phyloP scores from a whole-genome alignment of 1,140 invertebrate genomes.

The Teleopsis dalmanni region DNA sequence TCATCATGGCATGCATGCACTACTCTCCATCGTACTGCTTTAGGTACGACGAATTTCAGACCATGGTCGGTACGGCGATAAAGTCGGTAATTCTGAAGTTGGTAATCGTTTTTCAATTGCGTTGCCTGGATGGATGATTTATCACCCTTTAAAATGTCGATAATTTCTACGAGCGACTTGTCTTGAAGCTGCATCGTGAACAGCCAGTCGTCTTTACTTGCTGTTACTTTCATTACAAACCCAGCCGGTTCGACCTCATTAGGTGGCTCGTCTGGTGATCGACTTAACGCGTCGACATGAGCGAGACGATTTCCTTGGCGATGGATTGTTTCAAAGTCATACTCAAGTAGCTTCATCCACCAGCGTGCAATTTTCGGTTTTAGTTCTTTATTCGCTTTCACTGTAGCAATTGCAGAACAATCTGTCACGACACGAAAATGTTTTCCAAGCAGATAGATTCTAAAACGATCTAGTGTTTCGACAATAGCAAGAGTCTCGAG shows the following conservation, averaged over 20 bases:
- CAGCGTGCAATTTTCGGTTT: neutral
- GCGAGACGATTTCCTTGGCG: neutral
- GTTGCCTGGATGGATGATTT: neutral
- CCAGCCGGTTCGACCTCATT: neutral
- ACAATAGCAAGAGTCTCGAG: conserved; percentile 13
- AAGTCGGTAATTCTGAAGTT: conserved; percentile 3
- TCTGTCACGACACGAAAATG: conserved; percentile 39
- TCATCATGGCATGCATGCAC: conserved; percentile 18
- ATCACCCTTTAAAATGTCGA: neutral
- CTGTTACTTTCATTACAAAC: neutral
- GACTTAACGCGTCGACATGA: conserved; percentile 1
- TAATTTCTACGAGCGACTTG: neutral
- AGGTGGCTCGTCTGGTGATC: neutral
- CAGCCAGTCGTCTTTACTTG: conserved; percentile 1
- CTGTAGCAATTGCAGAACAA: conserved; percentile 31
- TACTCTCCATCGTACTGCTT: conserved; percentile 10
- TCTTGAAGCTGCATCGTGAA: conserved; percentile 4
- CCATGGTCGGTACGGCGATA: neutral
- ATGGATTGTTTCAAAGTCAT: neutral
- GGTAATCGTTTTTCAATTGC: conserved; percentile 2
- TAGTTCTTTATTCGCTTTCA: conserved; percentile 23
- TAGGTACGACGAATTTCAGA: conserved; percentile 7
- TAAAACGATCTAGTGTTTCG: conserved; percentile 8
- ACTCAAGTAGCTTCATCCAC: neutral
- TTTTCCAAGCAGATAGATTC: conserved; percentile 40